Base-by-base conservation (phyloP, 1,140 invertebrate species). In the Caerostris darwini region DNA sequence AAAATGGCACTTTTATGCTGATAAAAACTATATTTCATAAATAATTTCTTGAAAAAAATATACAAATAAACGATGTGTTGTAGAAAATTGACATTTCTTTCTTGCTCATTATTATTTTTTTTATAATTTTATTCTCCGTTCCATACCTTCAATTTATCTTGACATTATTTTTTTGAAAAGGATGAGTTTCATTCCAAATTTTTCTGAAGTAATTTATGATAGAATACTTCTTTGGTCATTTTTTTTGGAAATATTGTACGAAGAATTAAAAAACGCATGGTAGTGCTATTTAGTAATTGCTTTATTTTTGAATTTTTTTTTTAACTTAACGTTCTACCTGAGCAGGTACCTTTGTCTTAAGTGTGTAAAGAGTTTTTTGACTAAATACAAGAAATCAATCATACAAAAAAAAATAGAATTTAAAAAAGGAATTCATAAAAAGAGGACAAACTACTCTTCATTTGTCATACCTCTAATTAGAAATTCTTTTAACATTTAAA, bases 1-100 rank as follows among this genome's bases (percentile, higher is more conserved):
- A 14, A 57, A 57, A 83, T 57, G 82, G 17, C n/a, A 56, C 82
- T 56, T 58, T 58, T 58, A 34, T 56, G 56, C 7, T 57, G n/a
- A 83, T 83, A 83, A 83, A 83, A 83, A 83, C 82, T 83, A n/a
- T 58, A 58, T 83, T 83, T 83, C 56, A 57, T 34, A 57, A 58
- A 57, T 83, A 83, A 57, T 83, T 34, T 58, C 7, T 56, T 57
- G 12, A 83, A 83, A 83, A 83, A 83, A 34, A 34, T 34, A 34
- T 34, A 34, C 34, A 34, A 34, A 34, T 34, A 77, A 77, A 53
- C 34, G 61, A 67, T 67, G 34, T 53, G 50, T 34, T 53, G 71
- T 3, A 77, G 34, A 5, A 77, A 77, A 77, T 77, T 34, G 34
- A 12, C 71, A 5, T 77, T 50, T 50, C 5, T 69, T 71, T 19